phyloP scores from a whole-genome alignment of 2,888 invertebrate species.

The Conus canariensis region DNA sequence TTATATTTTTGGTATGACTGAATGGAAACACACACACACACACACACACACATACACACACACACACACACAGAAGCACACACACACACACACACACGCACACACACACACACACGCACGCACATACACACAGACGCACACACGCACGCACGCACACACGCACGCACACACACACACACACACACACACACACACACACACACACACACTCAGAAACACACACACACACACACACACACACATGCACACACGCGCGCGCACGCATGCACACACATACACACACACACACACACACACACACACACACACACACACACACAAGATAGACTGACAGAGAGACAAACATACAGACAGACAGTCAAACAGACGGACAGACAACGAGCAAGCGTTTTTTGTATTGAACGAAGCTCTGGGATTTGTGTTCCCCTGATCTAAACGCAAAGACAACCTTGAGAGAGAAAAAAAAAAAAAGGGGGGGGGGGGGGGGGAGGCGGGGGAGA shows the following conservation, averaged over 20 bases:
- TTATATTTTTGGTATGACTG: no score
- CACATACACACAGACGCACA: neutral
- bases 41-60: constrained; percentile 1
- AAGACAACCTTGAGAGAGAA: no score
- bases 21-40: neutral
- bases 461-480: no score
- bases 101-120: neutral
- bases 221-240: neutral
- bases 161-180: neutral
- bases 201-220: neutral
- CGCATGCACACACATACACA: neutral
- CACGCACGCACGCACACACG: neutral
- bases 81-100: neutral
- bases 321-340: neutral
- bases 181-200: neutral
- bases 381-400: neutral
- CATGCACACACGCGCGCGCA: neutral
- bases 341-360: neutral
- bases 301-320: constrained; percentile 5
- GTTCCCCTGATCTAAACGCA: no score
- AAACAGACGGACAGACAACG: no score
- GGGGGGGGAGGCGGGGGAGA: no score
- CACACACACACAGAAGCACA: neutral
- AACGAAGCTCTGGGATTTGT: no score
- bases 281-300: neutral